Evolutionary conservation across 2,888 invertebrate species (phyloP), one percentile per base, ranked within the genome.

Genomic region (Cephus nigrinus): DNA sequence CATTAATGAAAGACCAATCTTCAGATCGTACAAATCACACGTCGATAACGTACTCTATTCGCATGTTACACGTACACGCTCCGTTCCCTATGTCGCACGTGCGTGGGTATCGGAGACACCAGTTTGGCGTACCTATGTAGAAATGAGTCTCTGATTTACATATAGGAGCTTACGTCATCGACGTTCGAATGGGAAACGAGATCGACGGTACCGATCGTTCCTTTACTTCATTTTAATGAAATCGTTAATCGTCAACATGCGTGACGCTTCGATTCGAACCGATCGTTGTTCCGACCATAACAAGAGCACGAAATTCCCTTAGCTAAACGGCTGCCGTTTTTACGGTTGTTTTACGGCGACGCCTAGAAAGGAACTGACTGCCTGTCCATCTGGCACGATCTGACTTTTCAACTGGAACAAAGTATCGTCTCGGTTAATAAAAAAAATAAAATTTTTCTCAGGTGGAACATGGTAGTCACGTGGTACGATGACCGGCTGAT

Each of bases 1-100:
- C 84, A 84, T 85, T 84, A 85, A 85, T 85, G 83, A 84, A 78
- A 69, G 68, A 23, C 55, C 55, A 55, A 55, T 55, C 55, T 23
- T 55, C 55, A 9, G 23, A 55, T 23, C 23, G 55, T 9, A 55
- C 23, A 55, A 55, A 55, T 55, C 55, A 55, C 23, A 23, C 55
- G 55, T 55, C 55, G 55, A 55, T 55, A 55, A 55, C 23, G 55
- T 55, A 55, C 55, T 15, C 5, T 9, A 12, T 12, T 9, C 55
- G 15, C 23, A 5, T 55, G 23, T 55, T 55, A 5, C 9, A 23
- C 23, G 23, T 23, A 9, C 55, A 55, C 55, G 55, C 55, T 23
- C 55, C 15, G 2, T 55, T 55, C 55, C 15, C 23, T 15, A 55
- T 23, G 23, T 55, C 23, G 23, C 23, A 23, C 55, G 23, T 55